Evolutionary conservation across 2,113 vertebrate genomes (phyloP).

Genomic region (Puntigrus tetrazona): DNA sequence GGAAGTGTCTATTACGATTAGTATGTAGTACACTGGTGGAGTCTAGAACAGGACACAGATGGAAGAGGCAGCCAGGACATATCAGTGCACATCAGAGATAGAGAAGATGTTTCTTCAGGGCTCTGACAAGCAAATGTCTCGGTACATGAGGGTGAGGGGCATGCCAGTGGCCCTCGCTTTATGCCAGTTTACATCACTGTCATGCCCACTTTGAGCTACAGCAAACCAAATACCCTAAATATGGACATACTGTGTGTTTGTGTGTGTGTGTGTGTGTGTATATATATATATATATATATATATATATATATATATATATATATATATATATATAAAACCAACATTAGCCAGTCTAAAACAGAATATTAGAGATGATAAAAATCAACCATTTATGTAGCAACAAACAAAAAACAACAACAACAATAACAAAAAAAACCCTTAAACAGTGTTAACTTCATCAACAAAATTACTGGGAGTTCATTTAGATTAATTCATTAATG

Average conservation of each 20-base stretch:
- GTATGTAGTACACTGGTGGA: not conserved
- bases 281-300: no score
- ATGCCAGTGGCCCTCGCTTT: conserved; percentile 44
- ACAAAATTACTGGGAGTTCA: not conserved
- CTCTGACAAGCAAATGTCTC: conserved; percentile 48
- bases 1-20: not conserved
- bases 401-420: no score
- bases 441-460: not conserved
- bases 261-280: no score
- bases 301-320: no score
- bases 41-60: conserved; percentile 18
- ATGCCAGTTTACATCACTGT: conserved; percentile 55
- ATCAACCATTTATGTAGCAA: not conserved
- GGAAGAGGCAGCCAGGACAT: conserved; percentile 52
- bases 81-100: conserved; percentile 57
- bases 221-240: not conserved
- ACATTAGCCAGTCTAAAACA: not conserved
- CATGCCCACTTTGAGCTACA: not conserved
- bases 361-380: not conserved
- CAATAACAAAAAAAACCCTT: not conserved
- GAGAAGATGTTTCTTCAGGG: conserved; percentile 51
- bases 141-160: conserved; percentile 47
- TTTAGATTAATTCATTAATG: not conserved
- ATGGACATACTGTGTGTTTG: not conserved
- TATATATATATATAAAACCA: no score